Conservation (phyloP, 2,888 invertebrate genomes). For the Creontiades dilutus region DNA sequence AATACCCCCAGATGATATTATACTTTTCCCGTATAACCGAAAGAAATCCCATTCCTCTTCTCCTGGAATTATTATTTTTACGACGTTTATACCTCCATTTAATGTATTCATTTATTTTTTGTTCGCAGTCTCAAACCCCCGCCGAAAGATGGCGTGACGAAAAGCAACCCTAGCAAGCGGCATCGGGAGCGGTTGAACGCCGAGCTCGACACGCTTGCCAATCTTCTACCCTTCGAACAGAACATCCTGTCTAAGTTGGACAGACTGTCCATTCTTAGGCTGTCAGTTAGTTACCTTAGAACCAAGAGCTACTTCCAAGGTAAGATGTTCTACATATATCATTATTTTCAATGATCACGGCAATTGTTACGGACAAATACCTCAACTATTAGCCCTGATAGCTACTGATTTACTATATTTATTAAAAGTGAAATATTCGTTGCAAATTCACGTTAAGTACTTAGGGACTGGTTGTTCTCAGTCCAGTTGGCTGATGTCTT, state of each 20-base stretch:
- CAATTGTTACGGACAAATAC: no score
- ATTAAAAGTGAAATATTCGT: no score
- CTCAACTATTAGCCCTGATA: no score
- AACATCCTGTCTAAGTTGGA: slow-evolving; percentile 98
- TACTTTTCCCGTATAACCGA: background rate
- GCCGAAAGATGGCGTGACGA: slow-evolving; percentile 95
- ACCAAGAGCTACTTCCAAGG: slow-evolving; percentile 99
- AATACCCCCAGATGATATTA: background rate
- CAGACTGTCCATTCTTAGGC: slow-evolving; percentile 96
- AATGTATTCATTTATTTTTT: slow-evolving; percentile 14
- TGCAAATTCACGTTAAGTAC: no score
- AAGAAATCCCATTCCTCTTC: slow-evolving; percentile 4
- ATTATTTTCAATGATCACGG: no score
- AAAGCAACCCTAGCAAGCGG: slow-evolving; percentile 98
- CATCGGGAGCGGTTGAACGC: slow-evolving; percentile 98
- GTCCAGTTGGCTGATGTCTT: no score
- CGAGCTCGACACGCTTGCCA: slow-evolving; percentile 97
- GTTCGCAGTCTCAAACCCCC: slow-evolving; percentile 90
- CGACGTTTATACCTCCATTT: background rate
- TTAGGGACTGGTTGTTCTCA: no score
- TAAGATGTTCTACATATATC: slow-evolving; percentile 79
- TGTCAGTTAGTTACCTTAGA: slow-evolving; percentile 98
- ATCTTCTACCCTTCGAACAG: slow-evolving; percentile 96
- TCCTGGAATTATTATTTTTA: background rate
- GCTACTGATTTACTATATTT: no score